Evolutionary conservation across 2,113 vertebrate species (phyloP).

Genomic region (Chionomys nivalis): DNA sequence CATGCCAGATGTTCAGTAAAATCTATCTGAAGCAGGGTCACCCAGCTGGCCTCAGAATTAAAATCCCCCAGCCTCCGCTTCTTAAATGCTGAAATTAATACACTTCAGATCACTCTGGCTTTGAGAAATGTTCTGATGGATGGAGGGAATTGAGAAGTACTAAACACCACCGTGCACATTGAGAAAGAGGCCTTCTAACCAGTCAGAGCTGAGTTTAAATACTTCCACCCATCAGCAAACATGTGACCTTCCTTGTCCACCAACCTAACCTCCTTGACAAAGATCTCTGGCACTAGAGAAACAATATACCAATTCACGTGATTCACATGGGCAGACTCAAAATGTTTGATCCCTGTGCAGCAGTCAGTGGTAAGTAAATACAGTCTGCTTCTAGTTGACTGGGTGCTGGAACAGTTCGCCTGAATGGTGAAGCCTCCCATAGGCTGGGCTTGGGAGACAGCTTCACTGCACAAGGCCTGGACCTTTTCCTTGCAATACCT

Average conservation of each 20-base stretch:
- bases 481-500: not conserved
- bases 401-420: not conserved
- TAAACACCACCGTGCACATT: not conserved
- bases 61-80: not conserved
- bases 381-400: not conserved
- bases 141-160: not conserved
- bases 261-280: not conserved
- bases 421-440: not conserved
- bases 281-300: not conserved
- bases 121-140: not conserved
- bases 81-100: not conserved
- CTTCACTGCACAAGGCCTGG: not conserved
- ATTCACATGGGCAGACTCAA: too few species aligned
- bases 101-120: not conserved
- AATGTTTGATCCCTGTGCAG: not conserved
- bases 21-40: not conserved
- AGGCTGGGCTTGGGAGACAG: not conserved
- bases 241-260: not conserved
- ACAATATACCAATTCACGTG: not conserved
- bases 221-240: not conserved
- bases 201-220: not conserved
- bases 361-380: not conserved
- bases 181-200: not conserved
- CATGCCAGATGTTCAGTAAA: not conserved
- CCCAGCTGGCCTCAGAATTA: too few species aligned